Evolutionary conservation across 2,888 invertebrate genomes (phyloP).

Genomic region (Schrankia costaestrigalis): DNA sequence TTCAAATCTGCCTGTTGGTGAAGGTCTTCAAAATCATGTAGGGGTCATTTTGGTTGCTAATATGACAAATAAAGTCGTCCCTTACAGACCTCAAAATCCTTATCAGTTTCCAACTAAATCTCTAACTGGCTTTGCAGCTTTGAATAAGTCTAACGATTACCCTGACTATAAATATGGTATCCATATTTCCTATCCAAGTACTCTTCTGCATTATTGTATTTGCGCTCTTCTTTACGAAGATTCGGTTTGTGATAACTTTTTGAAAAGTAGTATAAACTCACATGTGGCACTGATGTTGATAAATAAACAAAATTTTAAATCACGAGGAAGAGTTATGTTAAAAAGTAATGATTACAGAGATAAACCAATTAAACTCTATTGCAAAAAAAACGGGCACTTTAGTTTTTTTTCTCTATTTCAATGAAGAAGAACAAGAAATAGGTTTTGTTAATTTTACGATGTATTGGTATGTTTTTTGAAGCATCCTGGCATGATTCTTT

Average conservation of each 20-base stretch:
- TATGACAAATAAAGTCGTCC: constrained; percentile 29
- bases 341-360: constrained; percentile 41
- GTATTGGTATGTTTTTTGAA: no score
- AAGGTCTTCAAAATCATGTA: constrained; percentile 50
- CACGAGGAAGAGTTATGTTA: constrained; percentile 44
- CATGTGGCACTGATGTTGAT: constrained; percentile 38
- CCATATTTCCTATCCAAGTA: constrained; percentile 5
- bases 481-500: no score
- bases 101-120: constrained; percentile 26
- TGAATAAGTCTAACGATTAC: constrained; percentile 8
- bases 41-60: constrained; percentile 38
- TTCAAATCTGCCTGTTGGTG: constrained; percentile 43
- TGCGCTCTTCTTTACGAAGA: constrained; percentile 23
- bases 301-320: constrained; percentile 39
- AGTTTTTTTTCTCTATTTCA: no score
- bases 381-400: no score
- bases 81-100: constrained; percentile 29
- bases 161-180: constrained; percentile 12
- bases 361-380: constrained; percentile 27
- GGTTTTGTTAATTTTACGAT: no score
- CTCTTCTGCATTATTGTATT: constrained; percentile 10
- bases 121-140: constrained; percentile 13
- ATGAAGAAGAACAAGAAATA: no score
- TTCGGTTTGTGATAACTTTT: constrained; percentile 32
- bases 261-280: constrained; percentile 23